A percentile compares a stretch with the other conserved stretches of the same genome.
Conservation (phyloP, 2,797 vertebrate species). For the Phoebastria nigripes region DNA sequence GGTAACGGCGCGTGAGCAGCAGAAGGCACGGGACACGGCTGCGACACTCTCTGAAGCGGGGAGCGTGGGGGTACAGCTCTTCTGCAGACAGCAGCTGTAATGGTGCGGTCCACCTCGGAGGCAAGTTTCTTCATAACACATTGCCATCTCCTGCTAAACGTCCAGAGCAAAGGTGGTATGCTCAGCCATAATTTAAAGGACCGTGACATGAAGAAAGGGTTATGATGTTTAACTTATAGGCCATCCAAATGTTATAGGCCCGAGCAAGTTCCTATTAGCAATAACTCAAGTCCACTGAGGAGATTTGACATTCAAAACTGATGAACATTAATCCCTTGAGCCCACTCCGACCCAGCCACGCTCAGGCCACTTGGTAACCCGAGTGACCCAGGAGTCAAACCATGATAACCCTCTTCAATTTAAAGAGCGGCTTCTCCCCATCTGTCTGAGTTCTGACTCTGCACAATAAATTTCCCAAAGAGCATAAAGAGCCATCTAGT, state of each 20-base stretch:
- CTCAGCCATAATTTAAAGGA: constrained; percentile 76
- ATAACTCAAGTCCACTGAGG: constrained; percentile 78
- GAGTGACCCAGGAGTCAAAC: constrained; percentile 80
- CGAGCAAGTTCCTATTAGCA: constrained; percentile 80
- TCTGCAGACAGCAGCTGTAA: neutral
- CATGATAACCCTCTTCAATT: constrained; percentile 81
- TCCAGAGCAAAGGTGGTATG: constrained; percentile 68
- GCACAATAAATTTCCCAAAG: constrained; percentile 84
- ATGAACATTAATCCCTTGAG: constrained; percentile 77
- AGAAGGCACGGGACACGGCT: neutral
- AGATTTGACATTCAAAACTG: constrained; percentile 83
- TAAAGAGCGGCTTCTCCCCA: constrained; percentile 77
- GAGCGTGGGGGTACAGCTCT: neutral
- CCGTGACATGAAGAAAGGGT: constrained; percentile 73
- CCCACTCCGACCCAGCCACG: constrained; percentile 69
- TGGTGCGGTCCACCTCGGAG: constrained; percentile 6
- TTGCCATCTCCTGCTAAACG: constrained; percentile 19
- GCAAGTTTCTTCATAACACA: constrained; percentile 32
- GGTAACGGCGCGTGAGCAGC: neutral
- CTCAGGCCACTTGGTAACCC: constrained; percentile 79
- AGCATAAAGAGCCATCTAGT: constrained; percentile 83
- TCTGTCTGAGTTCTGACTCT: constrained; percentile 77
- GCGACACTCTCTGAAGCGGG: neutral
- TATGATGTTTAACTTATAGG: constrained; percentile 82
- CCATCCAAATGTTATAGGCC: constrained; percentile 81